A percentile compares a stretch with the other conserved stretches of the same genome.
Conservation (phyloP, 2,797 vertebrate genomes). For the Pseudomugil tenellus region DNA sequence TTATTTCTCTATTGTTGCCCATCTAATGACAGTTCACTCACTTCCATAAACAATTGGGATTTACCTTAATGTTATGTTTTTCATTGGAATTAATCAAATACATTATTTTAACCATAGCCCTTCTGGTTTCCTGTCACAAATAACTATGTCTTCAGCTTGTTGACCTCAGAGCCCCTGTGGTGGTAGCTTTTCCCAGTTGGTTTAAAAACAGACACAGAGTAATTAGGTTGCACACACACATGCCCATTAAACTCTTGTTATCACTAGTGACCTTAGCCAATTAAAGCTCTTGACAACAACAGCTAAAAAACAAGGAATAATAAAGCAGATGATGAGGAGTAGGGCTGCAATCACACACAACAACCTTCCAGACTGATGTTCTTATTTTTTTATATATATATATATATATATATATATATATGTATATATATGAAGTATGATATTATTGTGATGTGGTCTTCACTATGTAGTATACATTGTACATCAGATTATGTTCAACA, state of each 20-base stretch:
- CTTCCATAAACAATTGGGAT: no score
- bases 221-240: conserved; percentile 63
- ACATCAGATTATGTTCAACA: no score
- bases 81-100: no score
- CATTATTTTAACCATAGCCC: no score
- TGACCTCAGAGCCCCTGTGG: conserved; percentile 33
- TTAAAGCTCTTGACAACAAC: conserved; percentile 68
- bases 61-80: no score
- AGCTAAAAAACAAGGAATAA: conserved; percentile 38
- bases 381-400: no score
- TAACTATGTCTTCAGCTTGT: conserved; percentile 36
- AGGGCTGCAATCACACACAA: conserved; percentile 34
- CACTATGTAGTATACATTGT: no score
- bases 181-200: conserved; percentile 24
- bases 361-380: conserved; percentile 31
- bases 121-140: neutral
- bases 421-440: no score
- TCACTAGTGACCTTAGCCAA: conserved; percentile 74
- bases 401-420: no score
- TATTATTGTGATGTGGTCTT: no score
- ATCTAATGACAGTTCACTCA: no score
- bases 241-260: conserved; percentile 56
- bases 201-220: conserved; percentile 14
- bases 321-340: conserved; percentile 11
- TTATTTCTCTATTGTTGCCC: no score